phyloP scores from a whole-genome alignment of 2,113 vertebrate genomes.

The Theropithecus gelada region DNA sequence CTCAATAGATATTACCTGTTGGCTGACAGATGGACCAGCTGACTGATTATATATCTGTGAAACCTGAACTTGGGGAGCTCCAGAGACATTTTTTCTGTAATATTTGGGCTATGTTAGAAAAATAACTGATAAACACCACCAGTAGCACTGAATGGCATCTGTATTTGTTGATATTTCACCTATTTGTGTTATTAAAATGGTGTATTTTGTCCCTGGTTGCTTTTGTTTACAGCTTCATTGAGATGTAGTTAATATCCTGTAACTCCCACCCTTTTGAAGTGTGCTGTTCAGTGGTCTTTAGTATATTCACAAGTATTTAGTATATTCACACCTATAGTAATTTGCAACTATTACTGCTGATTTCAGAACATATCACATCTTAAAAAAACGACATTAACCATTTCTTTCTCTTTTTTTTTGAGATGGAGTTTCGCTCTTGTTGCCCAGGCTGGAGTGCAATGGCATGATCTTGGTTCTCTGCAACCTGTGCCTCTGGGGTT shows the following conservation, averaged over 20 bases:
- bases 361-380: neutral
- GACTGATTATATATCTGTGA: neutral
- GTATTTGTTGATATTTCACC: fast-evolving
- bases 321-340: neutral
- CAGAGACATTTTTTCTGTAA: fast-evolving
- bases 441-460: too few relatives aligned
- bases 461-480: too few relatives aligned
- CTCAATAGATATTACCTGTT: neutral
- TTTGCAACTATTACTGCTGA: neutral
- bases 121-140: neutral
- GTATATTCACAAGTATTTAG: too few relatives aligned
- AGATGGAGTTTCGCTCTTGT: too few relatives aligned
- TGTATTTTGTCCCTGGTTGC: neutral
- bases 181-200: neutral
- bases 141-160: fast-evolving
- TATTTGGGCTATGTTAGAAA: neutral
- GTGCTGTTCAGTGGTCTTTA: neutral
- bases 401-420: too few relatives aligned
- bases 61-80: neutral
- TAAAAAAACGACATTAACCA: neutral
- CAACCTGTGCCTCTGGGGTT: too few relatives aligned
- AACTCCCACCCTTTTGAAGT: fast-evolving
- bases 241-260: fast-evolving
- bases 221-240: neutral
- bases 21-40: neutral